Base-by-base conservation (phyloP, 2,888 invertebrate species). In the Andrena trimmerana region DNA sequence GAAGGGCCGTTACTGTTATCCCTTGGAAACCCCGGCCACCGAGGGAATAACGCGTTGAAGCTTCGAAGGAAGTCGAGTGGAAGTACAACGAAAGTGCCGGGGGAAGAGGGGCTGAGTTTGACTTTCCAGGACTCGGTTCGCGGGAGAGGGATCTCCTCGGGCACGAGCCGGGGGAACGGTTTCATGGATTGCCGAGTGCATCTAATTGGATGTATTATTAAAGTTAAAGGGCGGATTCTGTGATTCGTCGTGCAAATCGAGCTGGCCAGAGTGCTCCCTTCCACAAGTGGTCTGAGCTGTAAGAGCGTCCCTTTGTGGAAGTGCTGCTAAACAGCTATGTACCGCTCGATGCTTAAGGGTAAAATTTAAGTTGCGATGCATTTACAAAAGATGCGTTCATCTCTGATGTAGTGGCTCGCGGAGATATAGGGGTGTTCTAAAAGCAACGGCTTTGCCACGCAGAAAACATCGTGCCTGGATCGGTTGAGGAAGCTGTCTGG, bases 1-100 rank as follows among this genome's bases (percentile, higher is more conserved):
- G 59, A 77, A 77, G 78, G 76, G 52, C 70, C 78, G 72, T 72
- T 83, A 83, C 83, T 60, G 84, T 83, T 83, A 83, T 60, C 83
- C 83, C 69, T 10, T 13, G 72, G 60, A 69, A 69, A 59, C 29
- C 60, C 33, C 42, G 42, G 60, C 63, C 74, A 65, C 63, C 66
- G n/a, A 65, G 75, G 83, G 83, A 83, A 68, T 77, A 83, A 59
- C 68, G 83, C 82, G 69, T 83, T 83, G 59, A 63, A 77, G 73
- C 77, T 65, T 16, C 33, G 65, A 24, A 59, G 69, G 59, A 77
- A 83, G 83, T 73, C 83, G 72, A 68, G 65, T 69, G 71, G 78
- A 83, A 83, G 72, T 73, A 69, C 77, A 65, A 65, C 77, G 72
- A 83, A 77, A 83, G 59, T 69, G 60, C 36, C 20, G 29, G 54